These are phyloP conservation scores for Asarcornis scutulata DNA, from an alignment of 2,113 vertebrate genomes.

Conservation along the genomic window DNA sequence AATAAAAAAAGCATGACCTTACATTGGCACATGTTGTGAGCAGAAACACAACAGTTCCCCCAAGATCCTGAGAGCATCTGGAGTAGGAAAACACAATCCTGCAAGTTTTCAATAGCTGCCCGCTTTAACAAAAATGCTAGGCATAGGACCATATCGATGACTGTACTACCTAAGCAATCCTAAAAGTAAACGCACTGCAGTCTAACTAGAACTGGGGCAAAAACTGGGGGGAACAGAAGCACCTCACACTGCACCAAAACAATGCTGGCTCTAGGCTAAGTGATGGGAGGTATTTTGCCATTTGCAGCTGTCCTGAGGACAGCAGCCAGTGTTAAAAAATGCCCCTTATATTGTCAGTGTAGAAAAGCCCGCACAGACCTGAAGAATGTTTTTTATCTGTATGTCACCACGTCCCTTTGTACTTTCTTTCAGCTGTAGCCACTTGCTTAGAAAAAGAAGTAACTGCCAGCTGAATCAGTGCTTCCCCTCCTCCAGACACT, in stretches of 20 bases:
- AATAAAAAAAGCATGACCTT: not conserved
- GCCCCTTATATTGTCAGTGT: not conserved
- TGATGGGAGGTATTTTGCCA: not conserved
- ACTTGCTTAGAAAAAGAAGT: not conserved
- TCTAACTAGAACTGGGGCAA: not conserved
- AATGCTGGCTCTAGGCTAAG: not conserved
- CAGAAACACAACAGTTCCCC: not conserved
- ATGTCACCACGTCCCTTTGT: fast-evolving
- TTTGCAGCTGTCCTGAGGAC: not conserved
- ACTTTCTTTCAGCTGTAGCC: not conserved
- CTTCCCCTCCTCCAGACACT: not conserved
- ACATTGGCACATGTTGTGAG: not conserved
- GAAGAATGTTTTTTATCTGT: not conserved
- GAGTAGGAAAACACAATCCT: not conserved
- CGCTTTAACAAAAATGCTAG: not conserved
- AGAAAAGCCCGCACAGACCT: fast-evolving
- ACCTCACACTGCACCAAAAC: not conserved
- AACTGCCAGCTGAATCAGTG: not conserved
- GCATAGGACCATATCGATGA: not conserved
- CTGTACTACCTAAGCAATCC: not conserved
- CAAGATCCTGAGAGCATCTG: not conserved
- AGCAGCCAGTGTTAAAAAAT: not conserved
- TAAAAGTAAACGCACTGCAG: not conserved
- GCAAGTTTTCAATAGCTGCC: not conserved
- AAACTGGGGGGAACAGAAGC: not conserved